Conservation (phyloP, 2,113 vertebrate species). For the Glaucomys volans region DNA sequence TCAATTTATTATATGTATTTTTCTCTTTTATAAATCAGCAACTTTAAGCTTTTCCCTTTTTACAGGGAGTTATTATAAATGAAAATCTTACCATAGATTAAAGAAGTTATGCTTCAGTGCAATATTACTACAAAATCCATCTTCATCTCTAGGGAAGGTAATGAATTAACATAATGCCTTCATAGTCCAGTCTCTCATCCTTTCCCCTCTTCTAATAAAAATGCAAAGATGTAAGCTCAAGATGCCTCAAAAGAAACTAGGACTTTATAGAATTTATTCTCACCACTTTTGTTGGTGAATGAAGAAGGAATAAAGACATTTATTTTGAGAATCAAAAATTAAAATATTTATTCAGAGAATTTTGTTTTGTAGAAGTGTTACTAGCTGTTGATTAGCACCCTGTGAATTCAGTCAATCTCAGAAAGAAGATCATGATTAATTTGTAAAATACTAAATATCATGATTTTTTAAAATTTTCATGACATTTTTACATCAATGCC, state of each 20-base stretch:
- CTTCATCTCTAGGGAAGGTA: constrained; percentile 59
- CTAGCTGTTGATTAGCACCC: background rate
- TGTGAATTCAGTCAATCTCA: background rate
- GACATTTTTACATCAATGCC: background rate
- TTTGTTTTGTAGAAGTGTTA: background rate
- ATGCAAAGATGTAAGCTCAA: constrained; percentile 7
- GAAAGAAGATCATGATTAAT: constrained; percentile 13
- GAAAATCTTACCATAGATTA: constrained; percentile 47
- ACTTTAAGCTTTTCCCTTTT: constrained; percentile 45
- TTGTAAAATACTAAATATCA: constrained; percentile 33
- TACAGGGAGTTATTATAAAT: constrained; percentile 53
- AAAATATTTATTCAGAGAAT: constrained; percentile 31
- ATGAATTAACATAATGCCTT: constrained; percentile 63
- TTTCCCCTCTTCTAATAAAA: constrained; percentile 64
- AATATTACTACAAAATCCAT: constrained; percentile 49
- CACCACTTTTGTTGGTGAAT: background rate
- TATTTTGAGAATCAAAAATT: constrained; percentile 57
- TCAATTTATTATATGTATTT: constrained; percentile 30
- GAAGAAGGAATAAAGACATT: constrained; percentile 15
- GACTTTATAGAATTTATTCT: background rate
- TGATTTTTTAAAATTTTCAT: background rate
- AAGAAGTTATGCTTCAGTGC: constrained; percentile 21
- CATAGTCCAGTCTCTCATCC: constrained; percentile 12
- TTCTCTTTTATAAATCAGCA: constrained; percentile 41
- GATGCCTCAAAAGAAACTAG: background rate